Percentiles rank a stretch among this genome's conserved stretches.
Conservation (phyloP, 1,140 invertebrate genomes). For the Halictus rubicundus region DNA sequence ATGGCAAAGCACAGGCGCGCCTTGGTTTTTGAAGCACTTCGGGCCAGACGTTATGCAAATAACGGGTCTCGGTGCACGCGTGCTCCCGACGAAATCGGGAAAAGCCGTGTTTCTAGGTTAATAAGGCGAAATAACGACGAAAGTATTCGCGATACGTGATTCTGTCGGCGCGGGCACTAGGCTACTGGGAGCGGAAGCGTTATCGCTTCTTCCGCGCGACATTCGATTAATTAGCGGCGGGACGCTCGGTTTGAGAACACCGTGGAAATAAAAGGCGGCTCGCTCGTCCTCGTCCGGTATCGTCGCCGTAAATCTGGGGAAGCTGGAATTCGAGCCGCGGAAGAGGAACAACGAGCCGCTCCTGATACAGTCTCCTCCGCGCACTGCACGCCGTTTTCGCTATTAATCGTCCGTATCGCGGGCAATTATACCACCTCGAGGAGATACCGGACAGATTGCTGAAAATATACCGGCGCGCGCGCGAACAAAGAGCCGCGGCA, state of each 20-base stretch:
- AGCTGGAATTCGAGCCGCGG: neutral
- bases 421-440: conserved; percentile 43
- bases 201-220: neutral
- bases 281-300: neutral
- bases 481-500: conserved; percentile 2
- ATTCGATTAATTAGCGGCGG: conserved; percentile 15
- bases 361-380: neutral
- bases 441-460: conserved; percentile 16
- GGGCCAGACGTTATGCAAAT: too few relatives aligned
- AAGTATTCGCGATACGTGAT: conserved; percentile 1
- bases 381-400: neutral
- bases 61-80: too few relatives aligned
- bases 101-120: neutral
- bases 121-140: neutral
- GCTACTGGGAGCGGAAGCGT: neutral
- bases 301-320: conserved; percentile 14
- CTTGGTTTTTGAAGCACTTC: too few relatives aligned
- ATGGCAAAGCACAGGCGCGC: too few relatives aligned
- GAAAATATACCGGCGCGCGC: conserved; percentile 14
- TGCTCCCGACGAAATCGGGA: neutral
- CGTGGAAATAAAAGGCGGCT: conserved; percentile 9
- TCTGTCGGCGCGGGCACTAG: neutral
- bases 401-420: conserved; percentile 32
- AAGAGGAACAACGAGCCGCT: neutral
- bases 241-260: neutral